phyloP scores from a whole-genome alignment of 2,797 vertebrate species.

The Galagoides demidoff region DNA sequence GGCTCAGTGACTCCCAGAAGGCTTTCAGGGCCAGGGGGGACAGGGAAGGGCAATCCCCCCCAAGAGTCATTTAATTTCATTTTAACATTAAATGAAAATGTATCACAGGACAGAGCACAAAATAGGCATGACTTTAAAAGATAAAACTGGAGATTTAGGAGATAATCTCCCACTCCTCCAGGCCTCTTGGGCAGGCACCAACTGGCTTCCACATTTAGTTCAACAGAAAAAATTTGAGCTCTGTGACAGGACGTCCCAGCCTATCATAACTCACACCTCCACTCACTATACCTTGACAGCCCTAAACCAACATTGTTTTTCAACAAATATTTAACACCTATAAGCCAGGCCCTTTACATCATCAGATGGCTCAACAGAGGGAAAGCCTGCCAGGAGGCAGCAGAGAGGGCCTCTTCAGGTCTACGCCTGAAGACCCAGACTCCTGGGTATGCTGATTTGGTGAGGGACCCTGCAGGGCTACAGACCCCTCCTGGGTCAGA shows the following conservation, averaged over 20 bases:
- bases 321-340: neutral
- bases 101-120: neutral
- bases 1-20: neutral
- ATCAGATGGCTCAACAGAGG: neutral
- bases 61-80: neutral
- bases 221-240: neutral
- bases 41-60: neutral
- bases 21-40: neutral
- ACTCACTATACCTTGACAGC: neutral
- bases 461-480: neutral
- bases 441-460: neutral
- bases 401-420: rapidly evolving
- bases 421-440: neutral
- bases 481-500: neutral
- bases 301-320: neutral
- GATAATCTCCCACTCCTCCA: neutral
- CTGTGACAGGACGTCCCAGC: neutral
- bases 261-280: neutral
- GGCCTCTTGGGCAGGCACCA: neutral
- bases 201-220: neutral
- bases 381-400: neutral
- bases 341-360: neutral
- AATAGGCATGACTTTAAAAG: conserved; percentile 13
- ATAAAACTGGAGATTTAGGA: neutral
- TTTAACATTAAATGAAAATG: neutral